phyloP scores from a whole-genome alignment of 2,797 vertebrate genomes.

The Hafferia zeledoni region DNA sequence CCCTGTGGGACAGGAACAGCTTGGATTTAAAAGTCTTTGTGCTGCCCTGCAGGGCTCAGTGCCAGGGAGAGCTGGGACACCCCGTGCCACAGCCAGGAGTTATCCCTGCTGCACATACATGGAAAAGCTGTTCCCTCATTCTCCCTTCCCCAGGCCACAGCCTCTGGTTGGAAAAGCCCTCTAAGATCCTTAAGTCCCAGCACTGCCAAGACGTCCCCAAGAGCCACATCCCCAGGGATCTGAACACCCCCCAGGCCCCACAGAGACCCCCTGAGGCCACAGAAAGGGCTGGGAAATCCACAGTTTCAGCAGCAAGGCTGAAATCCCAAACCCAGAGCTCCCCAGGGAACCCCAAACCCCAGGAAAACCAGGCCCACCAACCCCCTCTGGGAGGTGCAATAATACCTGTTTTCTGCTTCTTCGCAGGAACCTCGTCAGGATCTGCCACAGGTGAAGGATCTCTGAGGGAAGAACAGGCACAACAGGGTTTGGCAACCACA shows the following conservation, averaged over 20 bases:
- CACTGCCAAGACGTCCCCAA: background rate
- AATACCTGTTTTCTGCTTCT: constrained; percentile 69
- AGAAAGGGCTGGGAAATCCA: background rate
- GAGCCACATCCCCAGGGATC: background rate
- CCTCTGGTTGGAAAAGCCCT: background rate
- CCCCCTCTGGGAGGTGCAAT: background rate
- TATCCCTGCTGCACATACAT: rapidly evolving
- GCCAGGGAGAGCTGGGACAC: background rate
- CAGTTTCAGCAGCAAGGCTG: background rate
- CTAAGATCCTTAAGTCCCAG: rapidly evolving
- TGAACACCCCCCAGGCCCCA: too few species aligned
- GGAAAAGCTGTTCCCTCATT: background rate
- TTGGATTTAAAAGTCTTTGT: background rate
- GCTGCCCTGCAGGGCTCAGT: background rate
- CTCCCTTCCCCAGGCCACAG: background rate
- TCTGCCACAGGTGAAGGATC: background rate
- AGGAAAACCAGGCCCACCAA: background rate
- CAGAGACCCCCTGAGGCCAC: background rate
- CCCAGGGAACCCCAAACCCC: background rate
- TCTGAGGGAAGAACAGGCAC: constrained; percentile 58
- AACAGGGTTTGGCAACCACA: background rate
- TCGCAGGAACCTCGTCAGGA: constrained; percentile 53
- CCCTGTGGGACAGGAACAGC: background rate
- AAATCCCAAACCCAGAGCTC: background rate
- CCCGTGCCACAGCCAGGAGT: background rate